A percentile compares a stretch with the other conserved stretches of the same genome.
Conservation (phyloP, 2,888 invertebrate genomes). For the Hirudinaria manillensis region DNA sequence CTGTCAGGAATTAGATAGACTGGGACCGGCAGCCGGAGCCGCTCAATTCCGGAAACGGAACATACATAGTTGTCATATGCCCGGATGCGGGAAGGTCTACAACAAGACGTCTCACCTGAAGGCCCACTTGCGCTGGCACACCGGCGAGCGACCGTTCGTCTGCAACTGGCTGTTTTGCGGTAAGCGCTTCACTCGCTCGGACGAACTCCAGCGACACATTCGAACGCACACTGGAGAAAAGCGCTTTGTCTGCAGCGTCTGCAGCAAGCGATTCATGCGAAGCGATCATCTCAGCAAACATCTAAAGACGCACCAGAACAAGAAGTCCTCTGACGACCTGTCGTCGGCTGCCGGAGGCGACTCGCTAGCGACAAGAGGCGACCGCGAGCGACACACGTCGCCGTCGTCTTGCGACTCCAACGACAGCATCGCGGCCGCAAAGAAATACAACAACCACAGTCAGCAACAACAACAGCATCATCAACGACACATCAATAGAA, state of each 20-base stretch:
- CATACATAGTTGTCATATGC: constrained; percentile 53
- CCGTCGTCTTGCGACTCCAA: constrained; percentile 24
- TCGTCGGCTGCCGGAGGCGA: neutral
- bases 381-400: neutral
- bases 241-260: constrained; percentile 77
- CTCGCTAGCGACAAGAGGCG: neutral
- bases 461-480: neutral
- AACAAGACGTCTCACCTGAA: constrained; percentile 96
- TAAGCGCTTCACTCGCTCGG: constrained; percentile 89
- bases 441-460: constrained; percentile 22
- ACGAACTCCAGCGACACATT: constrained; percentile 89
- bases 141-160: constrained; percentile 90
- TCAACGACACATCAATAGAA: neutral
- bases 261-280: constrained; percentile 85
- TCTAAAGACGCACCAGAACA: constrained; percentile 69
- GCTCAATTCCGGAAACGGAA: constrained; percentile 56
- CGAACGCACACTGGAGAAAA: constrained; percentile 89
- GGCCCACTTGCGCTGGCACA: constrained; percentile 96
- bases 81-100: constrained; percentile 61
- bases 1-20: constrained; percentile 84
- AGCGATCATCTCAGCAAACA: constrained; percentile 92
- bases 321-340: constrained; percentile 32
- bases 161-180: constrained; percentile 98
- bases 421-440: constrained; percentile 21
- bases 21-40: constrained; percentile 69